phyloP scores from a whole-genome alignment of 2,888 invertebrate species.

The Drosophila parthenogenetica region DNA sequence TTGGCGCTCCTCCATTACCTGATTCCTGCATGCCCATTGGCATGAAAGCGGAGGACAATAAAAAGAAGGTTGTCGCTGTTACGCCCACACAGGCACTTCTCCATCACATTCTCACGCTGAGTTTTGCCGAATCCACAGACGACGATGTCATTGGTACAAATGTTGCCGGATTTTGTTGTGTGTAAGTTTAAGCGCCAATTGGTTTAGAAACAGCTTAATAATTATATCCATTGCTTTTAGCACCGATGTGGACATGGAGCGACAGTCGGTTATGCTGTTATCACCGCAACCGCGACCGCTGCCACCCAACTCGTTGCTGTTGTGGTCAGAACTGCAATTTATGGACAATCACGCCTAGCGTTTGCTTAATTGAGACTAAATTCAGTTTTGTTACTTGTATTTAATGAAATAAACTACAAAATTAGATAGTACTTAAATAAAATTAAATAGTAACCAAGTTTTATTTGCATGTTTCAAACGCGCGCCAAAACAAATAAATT shows the following conservation, averaged over 20 bases:
- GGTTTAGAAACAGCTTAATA: conserved; percentile 3
- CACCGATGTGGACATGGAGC: conserved; percentile 95
- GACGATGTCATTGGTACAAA: conserved; percentile 95
- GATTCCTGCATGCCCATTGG: conserved; percentile 98
- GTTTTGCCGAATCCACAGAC: conserved; percentile 92
- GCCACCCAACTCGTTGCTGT: conserved; percentile 94
- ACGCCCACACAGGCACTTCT: conserved; percentile 91
- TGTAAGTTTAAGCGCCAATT: conserved; percentile 88
- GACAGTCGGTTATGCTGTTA: conserved; percentile 94
- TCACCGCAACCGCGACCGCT: conserved; percentile 97
- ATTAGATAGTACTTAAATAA: no score
- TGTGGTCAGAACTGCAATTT: conserved; percentile 96
- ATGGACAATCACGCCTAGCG: conserved; percentile 92
- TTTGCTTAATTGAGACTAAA: background rate
- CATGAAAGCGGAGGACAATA: conserved; percentile 95
- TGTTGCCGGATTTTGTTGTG: conserved; percentile 95
- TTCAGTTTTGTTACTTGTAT: background rate
- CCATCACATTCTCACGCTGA: conserved; percentile 95
- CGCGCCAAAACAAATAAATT: background rate
- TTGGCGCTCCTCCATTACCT: conserved; percentile 96
- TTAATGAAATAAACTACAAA: background rate
- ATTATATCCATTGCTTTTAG: conserved; percentile 86
- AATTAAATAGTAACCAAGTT: background rate
- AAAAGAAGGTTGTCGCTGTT: conserved; percentile 94
- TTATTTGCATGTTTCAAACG: background rate